Percentiles rank a stretch among this genome's conserved stretches.
Evolutionary conservation across 2,113 vertebrate species (phyloP).

Genomic region (Ceyx margarethae): DNA sequence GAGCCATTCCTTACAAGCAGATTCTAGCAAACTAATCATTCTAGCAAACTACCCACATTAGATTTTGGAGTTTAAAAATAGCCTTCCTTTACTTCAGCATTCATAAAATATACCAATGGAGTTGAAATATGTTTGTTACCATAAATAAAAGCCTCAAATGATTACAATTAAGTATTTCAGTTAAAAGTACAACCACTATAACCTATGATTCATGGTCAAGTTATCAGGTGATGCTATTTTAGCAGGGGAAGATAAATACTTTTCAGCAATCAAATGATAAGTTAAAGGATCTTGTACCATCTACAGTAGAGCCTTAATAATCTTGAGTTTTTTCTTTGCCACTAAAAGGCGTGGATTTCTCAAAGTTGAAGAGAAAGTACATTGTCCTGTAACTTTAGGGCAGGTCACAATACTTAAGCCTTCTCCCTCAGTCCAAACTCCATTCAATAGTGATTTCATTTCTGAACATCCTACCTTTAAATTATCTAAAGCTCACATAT

Average conservation of each 20-base stretch:
- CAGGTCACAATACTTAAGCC: not conserved
- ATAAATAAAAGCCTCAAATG: not conserved
- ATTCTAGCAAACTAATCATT: not conserved
- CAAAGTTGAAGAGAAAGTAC: not conserved
- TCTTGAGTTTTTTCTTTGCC: not conserved
- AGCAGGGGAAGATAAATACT: not conserved
- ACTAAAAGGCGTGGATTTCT: not conserved
- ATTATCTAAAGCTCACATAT: not conserved
- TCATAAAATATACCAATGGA: not conserved
- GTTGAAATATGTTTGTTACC: not conserved
- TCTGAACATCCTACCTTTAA: not conserved
- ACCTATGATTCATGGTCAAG: not conserved
- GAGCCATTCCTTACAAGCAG: not conserved
- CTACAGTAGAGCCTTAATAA: not conserved
- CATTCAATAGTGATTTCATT: not conserved
- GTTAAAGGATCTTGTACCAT: not conserved
- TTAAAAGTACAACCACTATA: not conserved
- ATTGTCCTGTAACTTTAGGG: not conserved
- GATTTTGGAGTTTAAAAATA: not conserved
- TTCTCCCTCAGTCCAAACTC: not conserved
- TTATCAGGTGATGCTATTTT: not conserved
- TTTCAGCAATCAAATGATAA: not conserved
- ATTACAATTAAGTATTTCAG: not conserved
- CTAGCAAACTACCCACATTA: not conserved
- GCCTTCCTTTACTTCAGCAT: not conserved